Conservation (phyloP, 2,888 invertebrate genomes). For the Coleophora deauratella region DNA sequence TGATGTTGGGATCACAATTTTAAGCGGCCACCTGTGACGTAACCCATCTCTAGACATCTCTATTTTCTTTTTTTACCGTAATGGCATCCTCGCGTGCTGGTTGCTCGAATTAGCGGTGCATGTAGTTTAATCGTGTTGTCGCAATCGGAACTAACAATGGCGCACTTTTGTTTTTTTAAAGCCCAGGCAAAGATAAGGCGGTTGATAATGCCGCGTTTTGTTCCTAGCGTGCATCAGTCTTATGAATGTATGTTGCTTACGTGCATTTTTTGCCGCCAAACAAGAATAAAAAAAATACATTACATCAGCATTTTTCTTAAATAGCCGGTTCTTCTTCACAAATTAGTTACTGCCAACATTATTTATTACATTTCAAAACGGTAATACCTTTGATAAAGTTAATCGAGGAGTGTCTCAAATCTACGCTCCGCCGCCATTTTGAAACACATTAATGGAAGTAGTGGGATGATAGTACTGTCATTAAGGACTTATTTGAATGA, state of each 20-base stretch:
- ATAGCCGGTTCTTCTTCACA: not conserved
- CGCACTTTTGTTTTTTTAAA: slow-evolving; percentile 32
- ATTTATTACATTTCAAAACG: slow-evolving; percentile 23
- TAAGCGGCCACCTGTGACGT: slow-evolving; percentile 34
- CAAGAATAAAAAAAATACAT: slow-evolving; percentile 2
- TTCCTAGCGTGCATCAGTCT: slow-evolving; percentile 41
- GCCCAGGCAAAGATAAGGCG: slow-evolving; percentile 35
- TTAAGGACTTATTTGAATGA: slow-evolving; percentile 7
- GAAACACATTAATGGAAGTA: slow-evolving; percentile 46
- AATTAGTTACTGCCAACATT: slow-evolving; percentile 8
- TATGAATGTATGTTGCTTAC: slow-evolving; percentile 10
- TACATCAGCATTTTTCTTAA: too few relatives aligned
- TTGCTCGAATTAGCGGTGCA: slow-evolving; percentile 45
- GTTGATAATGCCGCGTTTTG: slow-evolving; percentile 37
- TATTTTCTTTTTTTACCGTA: slow-evolving; percentile 36
- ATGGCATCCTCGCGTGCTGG: slow-evolving; percentile 50
- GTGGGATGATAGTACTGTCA: slow-evolving; percentile 23
- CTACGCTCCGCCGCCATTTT: slow-evolving; percentile 37
- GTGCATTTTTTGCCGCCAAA: slow-evolving; percentile 13
- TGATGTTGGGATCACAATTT: slow-evolving; percentile 56
- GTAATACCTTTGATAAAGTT: slow-evolving; percentile 44
- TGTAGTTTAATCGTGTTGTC: slow-evolving; percentile 43
- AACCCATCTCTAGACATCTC: slow-evolving; percentile 29
- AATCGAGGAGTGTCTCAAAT: slow-evolving; percentile 46
- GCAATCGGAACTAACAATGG: slow-evolving; percentile 53